Conservation (phyloP, 2,888 invertebrate species). For the Tipula vernalis region DNA sequence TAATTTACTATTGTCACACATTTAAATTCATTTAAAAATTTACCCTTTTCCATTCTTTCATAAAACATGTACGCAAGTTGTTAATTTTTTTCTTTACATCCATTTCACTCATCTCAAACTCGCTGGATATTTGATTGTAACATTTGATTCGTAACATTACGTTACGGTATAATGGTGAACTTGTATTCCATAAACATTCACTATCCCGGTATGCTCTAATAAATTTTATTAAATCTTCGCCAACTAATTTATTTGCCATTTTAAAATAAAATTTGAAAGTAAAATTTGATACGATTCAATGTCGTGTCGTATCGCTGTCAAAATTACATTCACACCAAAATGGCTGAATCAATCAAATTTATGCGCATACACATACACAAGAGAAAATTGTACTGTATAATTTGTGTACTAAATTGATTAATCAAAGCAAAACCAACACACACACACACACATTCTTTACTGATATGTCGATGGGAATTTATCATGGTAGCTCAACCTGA, state of each 20-base stretch:
- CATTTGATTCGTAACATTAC: neutral
- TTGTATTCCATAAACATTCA: neutral
- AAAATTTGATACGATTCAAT: neutral
- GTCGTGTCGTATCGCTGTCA: neutral
- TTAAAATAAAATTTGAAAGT: neutral
- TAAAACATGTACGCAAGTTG: neutral
- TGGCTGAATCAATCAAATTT: conserved; percentile 4
- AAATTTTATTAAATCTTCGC: neutral
- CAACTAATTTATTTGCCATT: neutral
- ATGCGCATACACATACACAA: neutral
- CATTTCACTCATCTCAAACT: neutral
- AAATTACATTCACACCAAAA: neutral
- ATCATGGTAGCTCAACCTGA: neutral
- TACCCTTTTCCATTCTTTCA: neutral
- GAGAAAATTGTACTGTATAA: neutral
- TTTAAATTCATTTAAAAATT: neutral
- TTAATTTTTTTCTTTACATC: neutral
- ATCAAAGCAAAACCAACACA: too few species aligned
- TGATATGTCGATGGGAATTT: neutral
- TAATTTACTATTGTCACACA: neutral
- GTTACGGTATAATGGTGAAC: neutral
- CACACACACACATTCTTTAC: neutral
- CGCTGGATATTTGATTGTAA: neutral
- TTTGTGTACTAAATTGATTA: neutral
- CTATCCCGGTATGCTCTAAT: neutral